Conservation (phyloP, 2,113 vertebrate genomes). For the Oxygymnocypris stewartii region DNA sequence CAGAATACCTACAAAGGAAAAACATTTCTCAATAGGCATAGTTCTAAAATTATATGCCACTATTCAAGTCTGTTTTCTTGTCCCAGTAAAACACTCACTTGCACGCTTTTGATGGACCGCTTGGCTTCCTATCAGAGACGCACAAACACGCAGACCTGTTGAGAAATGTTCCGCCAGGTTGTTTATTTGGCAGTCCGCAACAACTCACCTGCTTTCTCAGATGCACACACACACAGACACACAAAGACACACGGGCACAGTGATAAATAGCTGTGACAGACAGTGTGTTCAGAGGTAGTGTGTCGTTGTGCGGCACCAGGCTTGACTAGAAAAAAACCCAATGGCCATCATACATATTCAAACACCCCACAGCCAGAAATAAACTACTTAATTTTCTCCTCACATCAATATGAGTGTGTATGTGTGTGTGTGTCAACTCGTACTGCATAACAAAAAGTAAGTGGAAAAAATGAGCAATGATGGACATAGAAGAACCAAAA, state of each 20-base stretch:
- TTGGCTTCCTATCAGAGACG: constrained; percentile 13
- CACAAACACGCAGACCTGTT: constrained; percentile 24
- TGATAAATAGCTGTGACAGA: constrained; percentile 26
- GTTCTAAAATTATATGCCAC: constrained; percentile 9
- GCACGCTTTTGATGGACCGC: constrained; percentile 11
- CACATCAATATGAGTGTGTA: not conserved
- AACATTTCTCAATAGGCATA: constrained; percentile 8
- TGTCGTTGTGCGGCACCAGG: not conserved
- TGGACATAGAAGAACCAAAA: not conserved
- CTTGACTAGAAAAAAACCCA: constrained; percentile 22
- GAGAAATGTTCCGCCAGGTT: constrained; percentile 15
- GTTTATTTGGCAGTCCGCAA: constrained; percentile 21
- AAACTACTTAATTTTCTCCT: constrained; percentile 26
- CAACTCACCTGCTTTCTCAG: not conserved
- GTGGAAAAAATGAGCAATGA: not conserved
- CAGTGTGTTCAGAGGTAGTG: constrained; percentile 19
- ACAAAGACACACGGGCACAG: not conserved
- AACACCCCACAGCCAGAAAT: constrained; percentile 16
- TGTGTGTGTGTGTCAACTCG: not conserved
- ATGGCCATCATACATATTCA: constrained; percentile 35
- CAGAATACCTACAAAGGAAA: constrained; percentile 7
- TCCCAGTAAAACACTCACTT: constrained; percentile 10
- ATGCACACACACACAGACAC: not conserved
- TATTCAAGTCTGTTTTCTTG: constrained; percentile 17
- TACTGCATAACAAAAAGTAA: not conserved